Conservation (phyloP, 2,888 invertebrate genomes). For the Brassicogethes aeneus region DNA sequence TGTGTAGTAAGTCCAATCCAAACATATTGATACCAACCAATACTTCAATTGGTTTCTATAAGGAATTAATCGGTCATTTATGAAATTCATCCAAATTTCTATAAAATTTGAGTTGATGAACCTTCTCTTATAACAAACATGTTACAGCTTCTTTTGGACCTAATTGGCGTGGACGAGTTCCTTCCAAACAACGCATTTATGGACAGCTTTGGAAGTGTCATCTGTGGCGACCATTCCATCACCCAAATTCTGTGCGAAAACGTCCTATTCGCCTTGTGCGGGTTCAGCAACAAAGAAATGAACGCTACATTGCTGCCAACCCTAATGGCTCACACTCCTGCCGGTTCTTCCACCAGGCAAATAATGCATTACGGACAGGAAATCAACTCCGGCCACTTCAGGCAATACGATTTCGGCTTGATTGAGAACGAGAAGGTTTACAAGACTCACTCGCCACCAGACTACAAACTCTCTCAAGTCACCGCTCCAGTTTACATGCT, state of each 20-base stretch:
- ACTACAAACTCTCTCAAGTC: conserved; percentile 38
- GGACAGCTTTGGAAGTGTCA: conserved; percentile 21
- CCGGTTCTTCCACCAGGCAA: conserved; percentile 51
- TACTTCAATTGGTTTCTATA: too few species aligned
- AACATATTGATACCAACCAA: too few species aligned
- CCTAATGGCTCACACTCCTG: conserved; percentile 26
- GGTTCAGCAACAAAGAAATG: conserved; percentile 31
- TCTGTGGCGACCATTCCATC: conserved; percentile 12
- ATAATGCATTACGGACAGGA: conserved; percentile 65
- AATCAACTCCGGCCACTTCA: conserved; percentile 38
- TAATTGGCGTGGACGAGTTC: conserved; percentile 52
- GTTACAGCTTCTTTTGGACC: conserved; percentile 8
- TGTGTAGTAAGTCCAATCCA: too few species aligned
- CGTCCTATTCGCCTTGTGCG: conserved; percentile 30
- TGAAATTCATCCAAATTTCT: too few species aligned
- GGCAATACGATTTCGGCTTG: conserved; percentile 50
- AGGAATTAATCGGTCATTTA: too few species aligned
- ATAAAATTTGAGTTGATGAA: too few species aligned
- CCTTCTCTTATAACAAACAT: too few species aligned
- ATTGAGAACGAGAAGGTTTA: conserved; percentile 27
- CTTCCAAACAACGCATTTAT: conserved; percentile 49
- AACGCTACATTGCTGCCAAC: conserved; percentile 28
- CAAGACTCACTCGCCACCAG: conserved; percentile 34
- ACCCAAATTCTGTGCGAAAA: conserved; percentile 29
- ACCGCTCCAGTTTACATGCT: conserved; percentile 40